Conservation (phyloP, 2,113 vertebrate species). For the Addax nasomaculatus region DNA sequence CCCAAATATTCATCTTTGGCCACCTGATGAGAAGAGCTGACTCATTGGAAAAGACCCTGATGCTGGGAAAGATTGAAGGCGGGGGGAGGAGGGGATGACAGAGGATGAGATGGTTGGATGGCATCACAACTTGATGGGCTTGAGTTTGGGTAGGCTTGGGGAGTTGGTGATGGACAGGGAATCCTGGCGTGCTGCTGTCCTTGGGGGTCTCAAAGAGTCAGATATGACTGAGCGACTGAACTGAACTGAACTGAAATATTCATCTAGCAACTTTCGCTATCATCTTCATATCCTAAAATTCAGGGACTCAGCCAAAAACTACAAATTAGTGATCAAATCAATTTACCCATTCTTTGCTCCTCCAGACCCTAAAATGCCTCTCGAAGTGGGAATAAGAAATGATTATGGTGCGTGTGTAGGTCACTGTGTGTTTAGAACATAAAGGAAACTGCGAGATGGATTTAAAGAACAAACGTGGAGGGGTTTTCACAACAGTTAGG, state of each 20-base stretch:
- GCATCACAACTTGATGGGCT: background rate
- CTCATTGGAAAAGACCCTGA: background rate
- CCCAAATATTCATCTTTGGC: background rate
- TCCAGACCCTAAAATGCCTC: conserved; percentile 1
- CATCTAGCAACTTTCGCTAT: background rate
- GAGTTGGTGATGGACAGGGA: background rate
- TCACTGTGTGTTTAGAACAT: background rate
- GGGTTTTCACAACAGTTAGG: background rate
- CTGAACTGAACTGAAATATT: background rate
- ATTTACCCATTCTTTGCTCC: background rate
- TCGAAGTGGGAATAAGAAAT: background rate
- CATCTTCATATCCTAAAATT: background rate
- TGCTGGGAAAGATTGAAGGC: background rate
- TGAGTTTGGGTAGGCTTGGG: accelerated
- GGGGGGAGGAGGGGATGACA: accelerated
- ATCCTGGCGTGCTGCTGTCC: background rate
- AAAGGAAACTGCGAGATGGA: background rate
- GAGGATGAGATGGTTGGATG: background rate
- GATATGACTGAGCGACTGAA: background rate
- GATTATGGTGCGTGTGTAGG: background rate
- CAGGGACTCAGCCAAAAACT: background rate
- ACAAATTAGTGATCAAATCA: background rate
- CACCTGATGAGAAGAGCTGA: background rate
- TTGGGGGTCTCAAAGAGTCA: background rate
- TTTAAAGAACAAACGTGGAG: background rate